Percentiles rank a stretch among this genome's conserved stretches.
Evolutionary conservation across 2,113 vertebrate species (phyloP).

Genomic region (Morphnarchus princeps): DNA sequence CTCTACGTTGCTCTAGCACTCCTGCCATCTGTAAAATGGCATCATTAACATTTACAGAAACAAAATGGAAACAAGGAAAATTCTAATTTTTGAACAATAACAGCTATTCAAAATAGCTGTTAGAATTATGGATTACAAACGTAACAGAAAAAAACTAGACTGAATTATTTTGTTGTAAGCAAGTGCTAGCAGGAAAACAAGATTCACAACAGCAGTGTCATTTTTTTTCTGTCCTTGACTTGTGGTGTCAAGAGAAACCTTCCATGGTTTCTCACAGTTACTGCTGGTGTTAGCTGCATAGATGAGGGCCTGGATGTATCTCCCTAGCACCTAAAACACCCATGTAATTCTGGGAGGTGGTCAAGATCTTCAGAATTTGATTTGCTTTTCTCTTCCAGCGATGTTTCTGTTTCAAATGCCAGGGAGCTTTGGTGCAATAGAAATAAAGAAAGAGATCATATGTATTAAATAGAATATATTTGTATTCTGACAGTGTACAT

Average conservation of each 20-base stretch:
- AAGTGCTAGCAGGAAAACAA: background rate
- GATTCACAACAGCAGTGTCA: background rate
- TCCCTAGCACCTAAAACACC: background rate
- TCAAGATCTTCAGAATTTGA: background rate
- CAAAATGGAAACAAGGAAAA: background rate
- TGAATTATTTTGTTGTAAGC: background rate
- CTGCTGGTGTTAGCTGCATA: background rate
- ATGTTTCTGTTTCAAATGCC: background rate
- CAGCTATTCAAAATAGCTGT: background rate
- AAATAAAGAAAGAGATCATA: background rate
- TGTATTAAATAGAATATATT: background rate
- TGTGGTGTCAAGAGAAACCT: background rate
- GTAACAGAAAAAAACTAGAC: background rate
- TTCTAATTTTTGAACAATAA: background rate
- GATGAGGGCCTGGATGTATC: background rate
- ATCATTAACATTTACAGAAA: conserved; percentile 22
- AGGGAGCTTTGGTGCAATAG: background rate
- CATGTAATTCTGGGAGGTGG: background rate
- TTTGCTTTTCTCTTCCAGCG: background rate
- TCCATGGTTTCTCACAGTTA: background rate
- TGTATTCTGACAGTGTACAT: background rate
- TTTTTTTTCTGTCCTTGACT: background rate
- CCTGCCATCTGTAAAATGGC: background rate
- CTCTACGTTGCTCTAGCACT: background rate
- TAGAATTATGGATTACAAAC: background rate